Conservation (phyloP, 2,888 invertebrate species). For the Noctua janthe region DNA sequence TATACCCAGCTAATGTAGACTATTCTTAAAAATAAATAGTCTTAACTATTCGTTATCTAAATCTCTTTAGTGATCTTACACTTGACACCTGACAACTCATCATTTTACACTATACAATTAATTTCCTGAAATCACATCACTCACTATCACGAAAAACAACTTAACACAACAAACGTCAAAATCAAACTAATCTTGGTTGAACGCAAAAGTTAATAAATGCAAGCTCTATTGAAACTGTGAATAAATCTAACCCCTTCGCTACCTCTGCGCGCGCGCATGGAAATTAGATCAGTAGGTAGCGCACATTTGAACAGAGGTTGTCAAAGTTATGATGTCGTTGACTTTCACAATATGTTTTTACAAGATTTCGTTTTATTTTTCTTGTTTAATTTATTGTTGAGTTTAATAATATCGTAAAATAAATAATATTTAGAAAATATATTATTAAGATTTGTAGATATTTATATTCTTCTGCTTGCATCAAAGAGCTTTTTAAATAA, state of each 20-base stretch:
- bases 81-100: background rate
- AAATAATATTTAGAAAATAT: background rate
- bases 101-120: background rate
- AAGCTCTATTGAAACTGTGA: conserved; percentile 85
- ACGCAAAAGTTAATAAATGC: conserved; percentile 87
- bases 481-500: background rate
- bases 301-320: conserved; percentile 69
- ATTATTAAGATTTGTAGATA: background rate
- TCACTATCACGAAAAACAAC: conserved; percentile 70
- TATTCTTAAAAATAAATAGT: background rate
- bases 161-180: conserved; percentile 83
- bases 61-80: background rate
- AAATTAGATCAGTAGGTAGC: conserved; percentile 91
- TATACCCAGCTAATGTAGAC: background rate
- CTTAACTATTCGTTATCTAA: background rate
- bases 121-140: conserved; percentile 31
- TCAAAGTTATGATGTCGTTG: conserved; percentile 75
- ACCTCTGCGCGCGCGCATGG: conserved; percentile 87
- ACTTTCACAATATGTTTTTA: background rate
- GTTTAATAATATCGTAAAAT: background rate
- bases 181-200: conserved; percentile 85
- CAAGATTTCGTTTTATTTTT: background rate
- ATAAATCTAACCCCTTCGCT: conserved; percentile 87
- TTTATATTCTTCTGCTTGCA: background rate
- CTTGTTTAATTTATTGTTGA: background rate